Evolutionary conservation across 2,797 vertebrate genomes (phyloP), one percentile per base, ranked within the genome.

Genomic region (Vireo griseus): DNA sequence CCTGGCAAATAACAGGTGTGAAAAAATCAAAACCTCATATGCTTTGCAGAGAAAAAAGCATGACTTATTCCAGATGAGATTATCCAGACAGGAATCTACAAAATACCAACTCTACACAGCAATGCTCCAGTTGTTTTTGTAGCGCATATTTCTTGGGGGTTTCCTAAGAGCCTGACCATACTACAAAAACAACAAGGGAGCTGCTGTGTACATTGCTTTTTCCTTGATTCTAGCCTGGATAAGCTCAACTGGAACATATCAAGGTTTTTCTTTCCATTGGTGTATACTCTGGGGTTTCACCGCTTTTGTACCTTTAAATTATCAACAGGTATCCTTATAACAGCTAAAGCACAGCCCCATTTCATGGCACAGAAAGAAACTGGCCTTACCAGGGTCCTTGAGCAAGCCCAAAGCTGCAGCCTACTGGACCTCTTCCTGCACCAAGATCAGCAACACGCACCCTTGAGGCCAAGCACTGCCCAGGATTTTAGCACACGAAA

Each of bases 151-250:
- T 95, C 91, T 93, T 78, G 89, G 94, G 94, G 94, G 94, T 96
- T 96, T 96, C 95, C 95, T 94, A 94, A 91, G 73, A 96, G 84
- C 12, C 91, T 95, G 88, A 90, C 94, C 92, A 94, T 94, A 96
- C 89, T 90, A 94, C 91, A 92, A 86, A 97, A 96, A 94, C 78
- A 96, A 94, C 89, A 92, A 92, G 79, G 68, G 72, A 93, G n/a
- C 92, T 88, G 72, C 89, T 95, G 92, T 95, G 90, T 90, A 93
- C 86, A 63, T 92, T 90, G 87, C 79, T 85, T 80, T 63, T 68
- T 86, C 89, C 91, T 95, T 73, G 11, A 91, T 84, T 92, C 73
- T 51, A 83, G 90, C 82, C 93, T 94, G 88, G 90, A 75, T 83
- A 95, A 94, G 62, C 86, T 96, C 93, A 96, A 52, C 50, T 88